phyloP scores from a whole-genome alignment of 2,888 invertebrate species.

The Cyaniris semiargus region DNA sequence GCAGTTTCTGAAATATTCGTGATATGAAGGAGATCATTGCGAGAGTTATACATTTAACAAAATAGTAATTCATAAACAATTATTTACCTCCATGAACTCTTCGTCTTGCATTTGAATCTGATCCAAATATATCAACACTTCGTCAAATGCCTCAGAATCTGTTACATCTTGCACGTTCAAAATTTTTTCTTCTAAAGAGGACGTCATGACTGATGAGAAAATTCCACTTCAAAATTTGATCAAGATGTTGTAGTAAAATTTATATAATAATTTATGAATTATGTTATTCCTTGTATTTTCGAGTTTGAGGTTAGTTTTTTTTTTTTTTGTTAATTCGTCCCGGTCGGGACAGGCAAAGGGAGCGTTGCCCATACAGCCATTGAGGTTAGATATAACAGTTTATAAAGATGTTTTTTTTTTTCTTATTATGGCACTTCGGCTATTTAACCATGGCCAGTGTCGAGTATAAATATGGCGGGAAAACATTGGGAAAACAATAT shows the following conservation, averaged over 20 bases:
- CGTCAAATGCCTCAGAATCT: conserved; percentile 59
- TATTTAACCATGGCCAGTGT: no score
- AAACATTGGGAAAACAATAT: no score
- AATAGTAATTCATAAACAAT: not conserved
- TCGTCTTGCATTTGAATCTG: conserved; percentile 55
- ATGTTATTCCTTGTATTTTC: no score
- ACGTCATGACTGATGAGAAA: not conserved
- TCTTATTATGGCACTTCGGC: no score
- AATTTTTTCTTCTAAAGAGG: conserved; percentile 38
- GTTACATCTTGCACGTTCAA: conserved; percentile 50
- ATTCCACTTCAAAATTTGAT: not conserved
- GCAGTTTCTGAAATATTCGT: conserved; percentile 47
- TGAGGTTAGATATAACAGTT: no score
- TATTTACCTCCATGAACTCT: conserved; percentile 60
- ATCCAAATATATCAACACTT: conserved; percentile 51
- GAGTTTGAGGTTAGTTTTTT: no score
- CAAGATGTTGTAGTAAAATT: not conserved
- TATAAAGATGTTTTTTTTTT: no score
- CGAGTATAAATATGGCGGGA: no score
- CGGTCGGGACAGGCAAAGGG: no score
- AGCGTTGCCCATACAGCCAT: no score
- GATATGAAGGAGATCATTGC: not conserved
- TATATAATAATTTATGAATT: not conserved
- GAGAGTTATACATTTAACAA: not conserved
- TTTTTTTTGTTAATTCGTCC: no score